phyloP scores from a whole-genome alignment of 1,140 invertebrate species.

The Sitophilus oryzae region DNA sequence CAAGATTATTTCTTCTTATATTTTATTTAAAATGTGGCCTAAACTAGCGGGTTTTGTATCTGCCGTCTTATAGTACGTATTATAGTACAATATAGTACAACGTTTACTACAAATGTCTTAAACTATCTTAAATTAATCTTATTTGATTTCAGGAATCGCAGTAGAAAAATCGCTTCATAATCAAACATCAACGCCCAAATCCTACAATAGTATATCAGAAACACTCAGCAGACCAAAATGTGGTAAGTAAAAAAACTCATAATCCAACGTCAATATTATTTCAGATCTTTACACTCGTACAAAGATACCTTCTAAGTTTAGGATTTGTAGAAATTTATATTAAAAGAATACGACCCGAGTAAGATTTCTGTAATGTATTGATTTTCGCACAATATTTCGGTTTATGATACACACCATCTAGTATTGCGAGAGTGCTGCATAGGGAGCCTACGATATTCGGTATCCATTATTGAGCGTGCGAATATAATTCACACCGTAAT shows the following conservation, averaged over 20 bases:
- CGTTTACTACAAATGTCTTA: background rate
- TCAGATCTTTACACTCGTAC: too few relatives aligned
- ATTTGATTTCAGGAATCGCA: conserved; percentile 29
- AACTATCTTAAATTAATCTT: background rate
- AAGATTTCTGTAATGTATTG: background rate
- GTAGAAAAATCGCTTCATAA: conserved; percentile 36
- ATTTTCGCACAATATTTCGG: background rate
- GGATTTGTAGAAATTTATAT: too few relatives aligned
- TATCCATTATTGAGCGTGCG: background rate
- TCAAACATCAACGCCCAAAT: conserved; percentile 35
- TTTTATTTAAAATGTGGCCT: too few relatives aligned
- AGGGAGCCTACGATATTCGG: background rate
- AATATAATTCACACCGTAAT: background rate
- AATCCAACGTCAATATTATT: too few relatives aligned
- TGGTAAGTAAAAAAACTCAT: conserved; percentile 34
- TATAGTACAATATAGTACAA: too few relatives aligned
- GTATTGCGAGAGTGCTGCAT: background rate
- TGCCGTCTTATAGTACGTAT: too few relatives aligned
- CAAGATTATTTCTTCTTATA: too few relatives aligned
- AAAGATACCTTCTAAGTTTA: too few relatives aligned
- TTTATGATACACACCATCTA: background rate
- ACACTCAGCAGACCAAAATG: conserved; percentile 37
- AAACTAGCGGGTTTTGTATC: too few relatives aligned
- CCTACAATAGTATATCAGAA: conserved; percentile 38
- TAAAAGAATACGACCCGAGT: too few relatives aligned